A percentile compares a stretch with the other conserved stretches of the same genome.
Conservation (phyloP, 2,113 vertebrate genomes). For the Rhabdomys dilectus region DNA sequence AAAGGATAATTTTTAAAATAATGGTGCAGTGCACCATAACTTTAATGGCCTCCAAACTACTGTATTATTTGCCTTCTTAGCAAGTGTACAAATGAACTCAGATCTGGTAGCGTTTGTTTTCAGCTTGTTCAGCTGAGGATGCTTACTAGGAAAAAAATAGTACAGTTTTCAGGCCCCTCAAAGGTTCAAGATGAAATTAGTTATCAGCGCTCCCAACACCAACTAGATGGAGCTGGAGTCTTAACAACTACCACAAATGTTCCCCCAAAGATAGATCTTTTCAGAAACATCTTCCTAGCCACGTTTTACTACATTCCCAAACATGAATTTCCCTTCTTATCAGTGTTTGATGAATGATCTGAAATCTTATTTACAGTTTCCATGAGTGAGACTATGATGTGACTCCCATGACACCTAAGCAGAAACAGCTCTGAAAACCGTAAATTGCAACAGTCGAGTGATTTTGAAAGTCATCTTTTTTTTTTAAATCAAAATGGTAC, state of each 20-base stretch:
- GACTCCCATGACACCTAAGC: not conserved
- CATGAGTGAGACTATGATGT: slow-evolving; percentile 18
- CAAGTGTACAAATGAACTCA: slow-evolving; percentile 60
- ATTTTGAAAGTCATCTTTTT: slow-evolving; percentile 57
- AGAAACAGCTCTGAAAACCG: slow-evolving; percentile 59
- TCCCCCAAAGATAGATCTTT: slow-evolving; percentile 20
- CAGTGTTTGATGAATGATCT: slow-evolving; percentile 73
- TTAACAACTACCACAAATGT: slow-evolving; percentile 45
- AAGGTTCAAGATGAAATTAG: slow-evolving; percentile 43
- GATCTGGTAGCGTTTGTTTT: slow-evolving; percentile 51
- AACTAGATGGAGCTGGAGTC: not conserved
- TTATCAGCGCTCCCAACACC: slow-evolving; percentile 7
- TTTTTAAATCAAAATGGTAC: slow-evolving; percentile 51
- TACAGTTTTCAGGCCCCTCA: slow-evolving; percentile 20
- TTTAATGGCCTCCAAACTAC: slow-evolving; percentile 73
- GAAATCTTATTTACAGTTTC: slow-evolving; percentile 59
- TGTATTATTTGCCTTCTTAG: slow-evolving; percentile 66
- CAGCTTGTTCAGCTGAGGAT: slow-evolving; percentile 33
- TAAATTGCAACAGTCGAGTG: slow-evolving; percentile 30
- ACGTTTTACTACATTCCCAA: not conserved
- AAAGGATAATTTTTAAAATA: slow-evolving; percentile 78
- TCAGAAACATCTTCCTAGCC: slow-evolving; percentile 10
- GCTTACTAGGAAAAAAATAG: slow-evolving; percentile 6
- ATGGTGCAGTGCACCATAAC: slow-evolving; percentile 63
- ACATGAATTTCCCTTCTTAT: slow-evolving; percentile 55